These are phyloP conservation scores for Tetragnatha versicolor DNA, from an alignment of 1,140 invertebrate genomes.

Conservation along the genomic window DNA sequence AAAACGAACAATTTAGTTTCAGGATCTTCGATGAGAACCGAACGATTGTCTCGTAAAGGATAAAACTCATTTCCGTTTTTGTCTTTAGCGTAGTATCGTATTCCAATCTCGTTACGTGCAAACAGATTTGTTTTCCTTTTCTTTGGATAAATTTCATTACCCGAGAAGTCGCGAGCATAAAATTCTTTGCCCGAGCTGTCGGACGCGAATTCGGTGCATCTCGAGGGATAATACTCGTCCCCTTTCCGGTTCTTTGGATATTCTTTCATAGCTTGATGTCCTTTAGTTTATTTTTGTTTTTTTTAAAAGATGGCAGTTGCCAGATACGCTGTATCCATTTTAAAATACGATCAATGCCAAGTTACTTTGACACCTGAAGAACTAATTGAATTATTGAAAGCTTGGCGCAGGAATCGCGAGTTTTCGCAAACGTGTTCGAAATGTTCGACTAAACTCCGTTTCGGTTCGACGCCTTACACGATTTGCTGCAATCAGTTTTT, in stretches of 20 bases:
- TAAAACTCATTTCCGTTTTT: not conserved
- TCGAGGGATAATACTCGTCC: too few species aligned
- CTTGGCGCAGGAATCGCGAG: not conserved
- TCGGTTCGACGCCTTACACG: not conserved
- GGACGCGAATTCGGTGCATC: too few species aligned
- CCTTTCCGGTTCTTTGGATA: constrained; percentile 6
- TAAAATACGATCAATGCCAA: not conserved
- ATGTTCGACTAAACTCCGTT: not conserved
- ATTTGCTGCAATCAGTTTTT: constrained; percentile 12
- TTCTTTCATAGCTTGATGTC: too few species aligned
- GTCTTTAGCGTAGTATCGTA: constrained; percentile 3
- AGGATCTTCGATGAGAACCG: too few species aligned
- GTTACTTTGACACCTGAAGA: not conserved
- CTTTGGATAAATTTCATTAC: constrained; percentile 1
- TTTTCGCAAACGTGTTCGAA: not conserved
- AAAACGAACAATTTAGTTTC: too few species aligned
- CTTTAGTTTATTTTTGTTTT: too few species aligned
- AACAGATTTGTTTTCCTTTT: not conserved
- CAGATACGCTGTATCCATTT: not conserved
- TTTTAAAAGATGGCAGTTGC: not conserved
- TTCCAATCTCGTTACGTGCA: not conserved
- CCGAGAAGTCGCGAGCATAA: too few species aligned
- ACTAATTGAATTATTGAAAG: not conserved
- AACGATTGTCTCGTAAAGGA: too few species aligned
- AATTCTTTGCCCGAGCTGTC: too few species aligned